Percentiles rank a stretch among this genome's conserved stretches.
These are phyloP conservation scores for Acanthosepion esculentum DNA, from an alignment of 2,888 invertebrate genomes.

Conservation along the genomic window DNA sequence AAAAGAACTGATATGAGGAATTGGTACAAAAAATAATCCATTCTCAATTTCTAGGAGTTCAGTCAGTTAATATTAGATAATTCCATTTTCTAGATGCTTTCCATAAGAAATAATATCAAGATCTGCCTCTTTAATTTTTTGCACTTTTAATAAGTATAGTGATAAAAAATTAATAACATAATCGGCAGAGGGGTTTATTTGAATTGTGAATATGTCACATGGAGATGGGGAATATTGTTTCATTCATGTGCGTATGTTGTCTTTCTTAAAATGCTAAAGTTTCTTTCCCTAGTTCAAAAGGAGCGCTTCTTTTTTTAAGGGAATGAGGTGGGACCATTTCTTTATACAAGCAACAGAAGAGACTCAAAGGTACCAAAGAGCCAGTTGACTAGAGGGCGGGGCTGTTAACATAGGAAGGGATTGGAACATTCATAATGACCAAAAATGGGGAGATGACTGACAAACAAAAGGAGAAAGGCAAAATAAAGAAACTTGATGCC, in stretches of 20 bases:
- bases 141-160: too few species aligned
- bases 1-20: too few species aligned
- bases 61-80: too few species aligned
- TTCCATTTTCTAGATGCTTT: too few species aligned
- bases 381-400: neutral
- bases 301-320: neutral
- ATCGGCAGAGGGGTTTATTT: neutral
- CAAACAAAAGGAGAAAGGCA: neutral
- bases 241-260: neutral
- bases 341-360: neutral
- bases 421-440: neutral
- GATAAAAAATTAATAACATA: too few species aligned
- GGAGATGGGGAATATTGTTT: neutral
- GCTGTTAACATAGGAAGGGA: neutral
- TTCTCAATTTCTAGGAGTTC: too few species aligned
- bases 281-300: neutral
- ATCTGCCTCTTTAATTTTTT: too few species aligned
- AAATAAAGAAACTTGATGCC: slow-evolving; percentile 18
- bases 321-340: neutral
- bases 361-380: neutral
- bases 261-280: neutral
- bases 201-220: neutral
- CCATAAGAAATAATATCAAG: too few species aligned
- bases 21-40: too few species aligned
- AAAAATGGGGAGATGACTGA: neutral